phyloP scores from a whole-genome alignment of 2,113 vertebrate species.

The Tachycineta bicolor region DNA sequence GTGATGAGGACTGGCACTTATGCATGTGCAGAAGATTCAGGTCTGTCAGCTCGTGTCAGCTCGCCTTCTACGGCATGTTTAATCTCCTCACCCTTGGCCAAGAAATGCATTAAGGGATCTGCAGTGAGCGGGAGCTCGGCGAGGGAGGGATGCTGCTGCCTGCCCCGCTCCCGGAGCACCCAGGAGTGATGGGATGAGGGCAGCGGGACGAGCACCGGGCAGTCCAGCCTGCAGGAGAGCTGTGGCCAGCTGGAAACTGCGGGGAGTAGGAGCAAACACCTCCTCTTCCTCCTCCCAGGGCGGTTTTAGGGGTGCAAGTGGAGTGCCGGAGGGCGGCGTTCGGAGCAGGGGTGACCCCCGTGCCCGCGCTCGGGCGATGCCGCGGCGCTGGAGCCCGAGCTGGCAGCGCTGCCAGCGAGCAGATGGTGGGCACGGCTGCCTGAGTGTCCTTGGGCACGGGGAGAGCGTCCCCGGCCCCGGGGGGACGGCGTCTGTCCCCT shows the following conservation, averaged over 20 bases:
- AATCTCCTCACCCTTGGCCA: slow-evolving; percentile 50
- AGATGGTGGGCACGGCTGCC: slow-evolving; percentile 8
- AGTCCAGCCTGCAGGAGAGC: not conserved
- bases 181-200: not conserved
- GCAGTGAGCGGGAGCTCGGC: not conserved
- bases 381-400: rapidly evolving
- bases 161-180: not conserved
- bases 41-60: slow-evolving; percentile 64
- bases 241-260: rapidly evolving
- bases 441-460: slow-evolving; percentile 14
- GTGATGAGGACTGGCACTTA: slow-evolving; percentile 60
- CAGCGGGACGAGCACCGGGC: rapidly evolving
- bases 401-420: not conserved
- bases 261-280: rapidly evolving
- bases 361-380: rapidly evolving
- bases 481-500: not conserved
- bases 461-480: not conserved
- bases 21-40: slow-evolving; percentile 36
- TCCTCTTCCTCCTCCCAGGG: rapidly evolving
- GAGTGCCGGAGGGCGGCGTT: rapidly evolving
- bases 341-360: rapidly evolving
- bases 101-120: slow-evolving; percentile 60
- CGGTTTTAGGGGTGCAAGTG: rapidly evolving
- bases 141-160: not conserved
- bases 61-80: slow-evolving; percentile 32